These are phyloP conservation scores for Pseudolycoriella hygida DNA, from an alignment of 2,888 invertebrate species.

Conservation along the genomic window DNA sequence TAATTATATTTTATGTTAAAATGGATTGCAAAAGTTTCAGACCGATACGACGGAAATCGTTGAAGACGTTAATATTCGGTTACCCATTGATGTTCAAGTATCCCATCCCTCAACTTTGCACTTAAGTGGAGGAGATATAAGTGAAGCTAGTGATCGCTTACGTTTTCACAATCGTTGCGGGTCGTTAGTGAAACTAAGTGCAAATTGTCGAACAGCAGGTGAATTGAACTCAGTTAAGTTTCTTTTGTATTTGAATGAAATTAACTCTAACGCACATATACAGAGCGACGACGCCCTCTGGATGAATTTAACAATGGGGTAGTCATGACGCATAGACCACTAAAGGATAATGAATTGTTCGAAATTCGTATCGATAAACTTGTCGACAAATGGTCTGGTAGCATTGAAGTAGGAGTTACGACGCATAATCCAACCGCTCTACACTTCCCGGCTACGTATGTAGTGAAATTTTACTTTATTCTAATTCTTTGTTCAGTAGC, in stretches of 20 bases:
- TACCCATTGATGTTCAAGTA: slow-evolving; percentile 16
- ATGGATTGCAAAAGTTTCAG: too few species aligned
- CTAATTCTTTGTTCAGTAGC: too few species aligned
- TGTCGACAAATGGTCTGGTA: slow-evolving; percentile 81
- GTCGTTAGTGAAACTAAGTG: slow-evolving; percentile 67
- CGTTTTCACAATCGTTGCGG: slow-evolving; percentile 81
- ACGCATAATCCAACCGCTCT: slow-evolving; percentile 79
- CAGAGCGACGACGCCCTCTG: slow-evolving; percentile 70
- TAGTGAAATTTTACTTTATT: too few species aligned
- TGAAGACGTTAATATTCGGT: slow-evolving; percentile 25
- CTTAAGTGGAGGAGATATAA: neutral
- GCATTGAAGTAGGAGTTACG: slow-evolving; percentile 67
- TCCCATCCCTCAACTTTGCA: neutral
- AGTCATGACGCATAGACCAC: slow-evolving; percentile 80
- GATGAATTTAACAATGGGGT: slow-evolving; percentile 95
- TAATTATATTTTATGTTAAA: too few species aligned
- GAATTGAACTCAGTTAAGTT: too few species aligned
- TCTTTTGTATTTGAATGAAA: too few species aligned
- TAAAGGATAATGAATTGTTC: slow-evolving; percentile 78
- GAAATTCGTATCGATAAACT: slow-evolving; percentile 87
- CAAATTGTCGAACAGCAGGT: slow-evolving; percentile 47
- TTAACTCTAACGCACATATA: slow-evolving; percentile 21
- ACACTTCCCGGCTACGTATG: slow-evolving; percentile 72
- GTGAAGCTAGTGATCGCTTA: slow-evolving; percentile 40
- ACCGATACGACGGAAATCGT: slow-evolving; percentile 16